Conservation (phyloP, 2,888 invertebrate genomes). For the Pegoplata infirma region DNA sequence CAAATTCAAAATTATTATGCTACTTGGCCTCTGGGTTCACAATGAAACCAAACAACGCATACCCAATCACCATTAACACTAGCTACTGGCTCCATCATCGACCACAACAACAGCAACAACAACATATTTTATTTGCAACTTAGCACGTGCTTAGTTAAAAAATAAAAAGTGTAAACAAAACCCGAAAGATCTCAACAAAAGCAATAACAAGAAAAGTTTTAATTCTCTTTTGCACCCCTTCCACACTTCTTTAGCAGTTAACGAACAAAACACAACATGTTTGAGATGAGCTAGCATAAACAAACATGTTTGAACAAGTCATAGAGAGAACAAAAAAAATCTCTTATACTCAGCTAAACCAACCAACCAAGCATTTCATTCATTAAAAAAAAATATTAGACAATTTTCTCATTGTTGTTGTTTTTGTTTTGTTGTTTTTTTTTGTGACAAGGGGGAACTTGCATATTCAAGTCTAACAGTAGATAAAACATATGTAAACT, state of each 20-base stretch:
- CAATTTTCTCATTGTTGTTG: conserved; percentile 8
- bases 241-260: not conserved
- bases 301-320: conserved; percentile 42
- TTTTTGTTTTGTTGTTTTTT: not conserved
- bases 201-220: conserved; percentile 22
- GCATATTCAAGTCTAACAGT: conserved; percentile 24
- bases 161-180: conserved; percentile 43
- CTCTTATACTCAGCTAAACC: conserved; percentile 39
- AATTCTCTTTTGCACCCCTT: not conserved
- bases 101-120: too few species aligned
- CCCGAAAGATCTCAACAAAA: conserved; percentile 3
- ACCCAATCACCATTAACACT: conserved; percentile 1
- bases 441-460: too few species aligned
- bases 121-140: conserved; percentile 34
- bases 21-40: conserved; percentile 23
- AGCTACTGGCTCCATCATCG: not conserved
- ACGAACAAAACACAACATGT: conserved; percentile 61
- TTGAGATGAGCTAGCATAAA: conserved; percentile 39
- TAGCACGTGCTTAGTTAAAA: conserved; percentile 45
- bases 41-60: not conserved
- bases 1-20: conserved; percentile 1
- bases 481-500: conserved; percentile 61
- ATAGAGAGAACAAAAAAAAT: not conserved
- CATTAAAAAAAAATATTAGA: conserved; percentile 24
- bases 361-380: conserved; percentile 31